Percentiles rank a stretch among this genome's conserved stretches.
These are phyloP conservation scores for Lagria hirta DNA, from an alignment of 2,888 invertebrate species.

Conservation along the genomic window DNA sequence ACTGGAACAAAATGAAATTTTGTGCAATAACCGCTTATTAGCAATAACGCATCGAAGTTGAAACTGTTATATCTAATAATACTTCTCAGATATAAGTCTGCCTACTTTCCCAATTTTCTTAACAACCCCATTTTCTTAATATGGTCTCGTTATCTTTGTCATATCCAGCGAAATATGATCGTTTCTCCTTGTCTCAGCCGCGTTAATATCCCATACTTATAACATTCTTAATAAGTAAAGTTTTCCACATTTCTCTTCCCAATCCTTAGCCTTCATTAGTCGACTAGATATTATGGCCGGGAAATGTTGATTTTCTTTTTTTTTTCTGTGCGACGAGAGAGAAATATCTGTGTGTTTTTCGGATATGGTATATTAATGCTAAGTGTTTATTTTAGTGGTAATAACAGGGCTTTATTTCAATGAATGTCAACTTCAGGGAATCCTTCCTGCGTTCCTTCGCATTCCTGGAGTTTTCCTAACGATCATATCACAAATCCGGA, in stretches of 20 bases:
- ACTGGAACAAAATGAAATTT: too few relatives aligned
- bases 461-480: conserved; percentile 36
- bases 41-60: too few relatives aligned
- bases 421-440: conserved; percentile 53
- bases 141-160: conserved; percentile 40
- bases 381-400: conserved; percentile 48
- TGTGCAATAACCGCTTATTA: too few relatives aligned
- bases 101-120: conserved; percentile 51
- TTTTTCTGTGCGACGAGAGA: too few relatives aligned
- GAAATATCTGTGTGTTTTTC: too few relatives aligned
- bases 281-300: conserved; percentile 31
- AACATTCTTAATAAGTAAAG: conserved; percentile 52
- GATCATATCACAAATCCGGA: conserved; percentile 45
- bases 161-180: conserved; percentile 19
- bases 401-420: conserved; percentile 53
- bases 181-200: conserved; percentile 35
- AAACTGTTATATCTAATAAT: too few relatives aligned
- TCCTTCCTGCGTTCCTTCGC: conserved; percentile 42
- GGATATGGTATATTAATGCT: conserved; percentile 37
- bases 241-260: conserved; percentile 49
- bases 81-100: conserved; percentile 48
- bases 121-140: conserved; percentile 52
- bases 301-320: too few relatives aligned
- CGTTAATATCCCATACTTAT: conserved; percentile 48
- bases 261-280: conserved; percentile 41